Conservation (phyloP, 1,140 invertebrate species). For the Dryas iulia region DNA sequence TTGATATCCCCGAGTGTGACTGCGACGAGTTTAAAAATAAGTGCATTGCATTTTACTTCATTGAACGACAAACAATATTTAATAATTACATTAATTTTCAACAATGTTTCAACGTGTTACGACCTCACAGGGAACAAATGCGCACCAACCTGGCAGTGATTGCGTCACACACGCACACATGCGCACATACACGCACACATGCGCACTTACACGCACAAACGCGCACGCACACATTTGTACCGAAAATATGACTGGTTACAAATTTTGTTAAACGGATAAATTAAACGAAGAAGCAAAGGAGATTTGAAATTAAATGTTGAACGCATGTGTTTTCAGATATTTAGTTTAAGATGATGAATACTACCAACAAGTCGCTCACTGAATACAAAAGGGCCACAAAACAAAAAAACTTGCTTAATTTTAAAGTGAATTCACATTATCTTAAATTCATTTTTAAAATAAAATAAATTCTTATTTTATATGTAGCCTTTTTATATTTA, state of each 20-base stretch:
- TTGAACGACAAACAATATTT: conserved; percentile 47
- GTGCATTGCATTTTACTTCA: conserved; percentile 54
- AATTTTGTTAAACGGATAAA: conserved; percentile 10
- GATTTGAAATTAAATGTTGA: neutral
- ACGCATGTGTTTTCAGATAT: neutral
- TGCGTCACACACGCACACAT: no score
- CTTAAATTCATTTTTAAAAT: no score
- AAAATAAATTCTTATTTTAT: no score
- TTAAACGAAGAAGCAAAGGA: neutral
- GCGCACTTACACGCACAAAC: no score
- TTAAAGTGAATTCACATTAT: no score
- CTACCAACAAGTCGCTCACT: no score
- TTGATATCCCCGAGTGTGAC: neutral
- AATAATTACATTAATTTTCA: conserved; percentile 12
- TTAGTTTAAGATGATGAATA: neutral
- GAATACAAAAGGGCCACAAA: no score
- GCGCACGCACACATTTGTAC: neutral
- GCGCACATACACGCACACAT: no score
- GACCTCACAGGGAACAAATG: conserved; percentile 21
- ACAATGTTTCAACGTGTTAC: conserved; percentile 10
- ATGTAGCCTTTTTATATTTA: no score
- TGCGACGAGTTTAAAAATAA: neutral
- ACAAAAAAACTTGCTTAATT: no score
- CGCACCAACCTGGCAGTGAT: conserved; percentile 36
- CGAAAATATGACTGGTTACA: neutral